Evolutionary conservation across 1,140 invertebrate genomes (phyloP).

Genomic region (Philopotamus ludificatus): DNA sequence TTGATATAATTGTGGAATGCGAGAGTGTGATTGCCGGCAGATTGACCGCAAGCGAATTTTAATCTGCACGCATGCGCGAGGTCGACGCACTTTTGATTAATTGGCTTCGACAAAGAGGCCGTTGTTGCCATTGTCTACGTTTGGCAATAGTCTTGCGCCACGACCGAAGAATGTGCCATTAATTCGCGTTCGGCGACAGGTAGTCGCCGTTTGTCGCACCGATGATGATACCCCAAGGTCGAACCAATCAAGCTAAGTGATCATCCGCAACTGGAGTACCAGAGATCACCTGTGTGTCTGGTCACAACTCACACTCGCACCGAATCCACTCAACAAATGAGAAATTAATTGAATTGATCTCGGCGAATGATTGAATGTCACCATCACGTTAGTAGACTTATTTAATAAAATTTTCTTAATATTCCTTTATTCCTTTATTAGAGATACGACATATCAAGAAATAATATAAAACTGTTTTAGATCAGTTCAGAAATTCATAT

Average conservation of each 20-base stretch:
- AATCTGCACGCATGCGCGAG: constrained; percentile 26
- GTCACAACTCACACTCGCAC: no score
- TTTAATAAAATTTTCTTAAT: no score
- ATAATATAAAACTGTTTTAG: no score
- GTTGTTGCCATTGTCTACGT: constrained; percentile 29
- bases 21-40: not conserved
- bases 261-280: constrained; percentile 4
- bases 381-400: no score
- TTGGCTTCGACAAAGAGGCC: constrained; percentile 33
- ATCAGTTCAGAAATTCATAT: no score
- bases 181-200: constrained; percentile 8
- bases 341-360: no score
- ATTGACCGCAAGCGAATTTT: no score
- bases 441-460: no score
- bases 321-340: no score
- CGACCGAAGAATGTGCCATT: constrained; percentile 13
- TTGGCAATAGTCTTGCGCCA: not conserved
- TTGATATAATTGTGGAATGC: no score
- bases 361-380: no score
- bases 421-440: no score
- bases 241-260: constrained; percentile 22
- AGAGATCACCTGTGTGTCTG: constrained; percentile 13
- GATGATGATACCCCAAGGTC: constrained; percentile 3
- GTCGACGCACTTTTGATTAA: constrained; percentile 35
- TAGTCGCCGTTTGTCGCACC: not conserved